Base-by-base conservation (phyloP, 2,113 vertebrate species). In the Scomber scombrus region DNA sequence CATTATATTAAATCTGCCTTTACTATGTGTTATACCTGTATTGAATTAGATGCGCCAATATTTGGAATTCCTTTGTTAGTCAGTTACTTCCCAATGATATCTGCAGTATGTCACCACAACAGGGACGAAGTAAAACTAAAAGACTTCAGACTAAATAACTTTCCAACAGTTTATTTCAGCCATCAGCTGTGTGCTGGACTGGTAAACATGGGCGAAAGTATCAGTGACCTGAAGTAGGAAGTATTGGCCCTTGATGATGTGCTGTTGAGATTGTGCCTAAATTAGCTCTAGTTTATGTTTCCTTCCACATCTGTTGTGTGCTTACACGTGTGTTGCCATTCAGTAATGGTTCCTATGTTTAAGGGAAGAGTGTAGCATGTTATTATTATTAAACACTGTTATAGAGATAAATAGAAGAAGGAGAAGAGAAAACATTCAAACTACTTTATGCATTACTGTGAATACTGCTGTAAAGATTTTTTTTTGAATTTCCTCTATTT, bases 261-360 rank as follows among this genome's bases (percentile, higher is more conserved):
- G 56, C 52, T 72, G 54, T 85, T 34, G 13, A 64, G 75, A 80
- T n/a, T 79, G 76, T 19, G 81, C 75, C 85, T 80, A 91, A 78
- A 89, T 81, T 90, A 85, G 85, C 11, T 26, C 26, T 26, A 66
- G 68, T 90, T 90, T 68, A 85, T 52, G 72, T 80, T 87, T 88
- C 78, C 78, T 72, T 58, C 52, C 68, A 64, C 60, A 75, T 80
- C 81, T 82, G 62, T 67, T 80, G 71, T 73, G 71, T 74, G 54
- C 23, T 56, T 79, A 66, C 5, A 51, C 21, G 0, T 31, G 71
- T 81, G 73, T 85, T 64, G 71, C 23, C 40, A 19, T 23, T 26
- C 60, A 29, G 49, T 55, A 16, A 85, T 81, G 78, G 75, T 75
- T 75, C 69, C 45, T 70, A 8, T 13, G 13, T 71, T 66, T 52